Evolutionary conservation across 2,888 invertebrate species (phyloP).

Genomic region (Heliconius hortense): DNA sequence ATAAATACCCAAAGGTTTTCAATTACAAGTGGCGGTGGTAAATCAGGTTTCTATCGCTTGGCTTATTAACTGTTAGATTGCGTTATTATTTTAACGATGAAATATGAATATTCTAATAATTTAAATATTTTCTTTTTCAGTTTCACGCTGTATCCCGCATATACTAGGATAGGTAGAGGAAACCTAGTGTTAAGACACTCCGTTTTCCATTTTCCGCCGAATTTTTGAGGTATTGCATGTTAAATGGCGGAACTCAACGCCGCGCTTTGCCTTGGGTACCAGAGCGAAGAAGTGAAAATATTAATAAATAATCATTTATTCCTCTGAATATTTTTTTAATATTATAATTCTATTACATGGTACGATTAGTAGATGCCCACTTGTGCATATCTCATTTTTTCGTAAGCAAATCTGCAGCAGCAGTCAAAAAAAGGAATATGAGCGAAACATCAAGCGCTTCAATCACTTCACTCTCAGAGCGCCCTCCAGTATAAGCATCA

Average conservation of each 20-base stretch:
- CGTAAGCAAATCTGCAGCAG: constrained; percentile 21
- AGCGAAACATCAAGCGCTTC: constrained; percentile 58
- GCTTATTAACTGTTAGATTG: constrained; percentile 52
- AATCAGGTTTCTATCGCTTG: constrained; percentile 52
- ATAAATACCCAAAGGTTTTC: constrained; percentile 54
- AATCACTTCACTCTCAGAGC: constrained; percentile 57
- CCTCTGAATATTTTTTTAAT: too few species aligned
- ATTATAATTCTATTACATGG: constrained; percentile 41
- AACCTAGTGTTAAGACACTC: too few species aligned
- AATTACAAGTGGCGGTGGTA: constrained; percentile 53
- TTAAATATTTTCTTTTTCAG: not conserved
- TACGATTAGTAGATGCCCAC: constrained; percentile 19
- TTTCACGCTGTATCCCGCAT: too few species aligned
- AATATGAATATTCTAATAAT: constrained; percentile 38
- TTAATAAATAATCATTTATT: too few species aligned
- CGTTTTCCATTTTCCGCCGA: not conserved
- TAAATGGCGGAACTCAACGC: too few species aligned
- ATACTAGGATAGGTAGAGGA: too few species aligned
- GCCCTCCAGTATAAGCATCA: constrained; percentile 45
- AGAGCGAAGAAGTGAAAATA: too few species aligned
- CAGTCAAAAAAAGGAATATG: constrained; percentile 53
- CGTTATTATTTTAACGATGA: constrained; percentile 46
- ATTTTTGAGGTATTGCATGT: too few species aligned
- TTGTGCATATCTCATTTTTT: constrained; percentile 33
- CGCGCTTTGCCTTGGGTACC: too few species aligned